Percentiles rank a stretch among this genome's conserved stretches.
phyloP scores from a whole-genome alignment of 2,113 vertebrate species.

The Poicephalus meyeri region DNA sequence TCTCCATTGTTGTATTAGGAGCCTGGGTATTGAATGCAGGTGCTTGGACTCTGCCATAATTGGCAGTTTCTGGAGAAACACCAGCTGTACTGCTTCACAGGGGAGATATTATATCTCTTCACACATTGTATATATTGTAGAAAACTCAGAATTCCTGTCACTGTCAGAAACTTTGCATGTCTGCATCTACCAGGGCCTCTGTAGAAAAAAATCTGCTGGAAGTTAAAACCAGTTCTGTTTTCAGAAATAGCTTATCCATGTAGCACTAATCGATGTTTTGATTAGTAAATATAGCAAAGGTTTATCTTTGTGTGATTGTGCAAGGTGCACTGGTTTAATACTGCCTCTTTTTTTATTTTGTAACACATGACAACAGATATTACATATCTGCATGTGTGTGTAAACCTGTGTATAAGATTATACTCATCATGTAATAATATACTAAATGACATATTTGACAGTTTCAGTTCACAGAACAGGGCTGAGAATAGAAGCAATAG shows the following conservation, averaged over 20 bases:
- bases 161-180: slow-evolving; percentile 29
- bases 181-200: neutral
- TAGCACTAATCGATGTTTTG: neutral
- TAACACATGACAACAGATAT: neutral
- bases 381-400: rapidly evolving
- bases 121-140: slow-evolving; percentile 34
- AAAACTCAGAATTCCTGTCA: slow-evolving; percentile 59
- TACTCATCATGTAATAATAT: neutral
- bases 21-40: slow-evolving; percentile 62
- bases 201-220: neutral
- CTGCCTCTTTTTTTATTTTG: neutral
- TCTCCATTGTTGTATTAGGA: slow-evolving; percentile 38
- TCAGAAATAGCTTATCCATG: neutral
- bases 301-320: slow-evolving; percentile 19
- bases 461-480: neutral
- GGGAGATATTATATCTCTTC: slow-evolving; percentile 47
- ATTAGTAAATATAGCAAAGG: slow-evolving; percentile 38
- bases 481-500: neutral
- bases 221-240: slow-evolving; percentile 12
- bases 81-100: slow-evolving; percentile 54
- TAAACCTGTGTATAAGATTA: neutral
- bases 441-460: neutral
- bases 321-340: neutral
- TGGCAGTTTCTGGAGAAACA: slow-evolving; percentile 37
- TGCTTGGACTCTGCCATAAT: slow-evolving; percentile 42